Percentiles rank a stretch among this genome's conserved stretches.
Evolutionary conservation across 2,888 invertebrate genomes (phyloP).

Genomic region (Cephus spinipes): DNA sequence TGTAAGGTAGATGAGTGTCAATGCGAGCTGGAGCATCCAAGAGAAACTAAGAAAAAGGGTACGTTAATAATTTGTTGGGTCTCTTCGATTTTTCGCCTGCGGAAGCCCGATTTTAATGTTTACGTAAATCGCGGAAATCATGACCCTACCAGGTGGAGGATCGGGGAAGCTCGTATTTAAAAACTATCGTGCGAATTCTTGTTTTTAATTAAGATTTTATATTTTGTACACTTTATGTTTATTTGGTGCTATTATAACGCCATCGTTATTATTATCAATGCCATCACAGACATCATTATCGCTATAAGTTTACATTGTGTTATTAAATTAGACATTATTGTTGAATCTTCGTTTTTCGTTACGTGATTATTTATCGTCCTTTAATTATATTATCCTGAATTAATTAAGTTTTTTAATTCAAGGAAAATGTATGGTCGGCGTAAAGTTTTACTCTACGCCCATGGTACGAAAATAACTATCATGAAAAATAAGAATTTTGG

Average conservation of each 20-base stretch:
- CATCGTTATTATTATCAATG: slow-evolving; percentile 23
- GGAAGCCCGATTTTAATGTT: not conserved
- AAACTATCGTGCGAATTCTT: slow-evolving; percentile 5
- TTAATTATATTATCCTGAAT: not conserved
- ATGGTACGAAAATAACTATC: no score
- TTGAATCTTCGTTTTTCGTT: slow-evolving; percentile 20
- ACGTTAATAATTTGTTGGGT: not conserved
- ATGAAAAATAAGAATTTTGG: no score
- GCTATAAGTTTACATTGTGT: slow-evolving; percentile 34
- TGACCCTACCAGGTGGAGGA: not conserved
- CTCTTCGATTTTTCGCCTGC: not conserved
- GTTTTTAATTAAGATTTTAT: slow-evolving; percentile 22
- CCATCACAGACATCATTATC: slow-evolving; percentile 28
- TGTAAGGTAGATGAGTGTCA: slow-evolving; percentile 31
- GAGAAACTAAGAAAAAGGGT: not conserved
- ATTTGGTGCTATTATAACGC: slow-evolving; percentile 13
- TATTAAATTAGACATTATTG: slow-evolving; percentile 37
- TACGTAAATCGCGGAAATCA: not conserved
- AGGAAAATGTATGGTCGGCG: no score
- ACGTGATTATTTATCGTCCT: not conserved
- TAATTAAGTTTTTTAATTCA: no score
- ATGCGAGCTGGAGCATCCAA: not conserved
- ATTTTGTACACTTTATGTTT: slow-evolving; percentile 23
- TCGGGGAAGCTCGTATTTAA: not conserved
- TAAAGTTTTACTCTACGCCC: no score